A percentile compares a stretch with the other conserved stretches of the same genome.
phyloP scores from a whole-genome alignment of 1,140 invertebrate species.

The Bombus waltoni region DNA sequence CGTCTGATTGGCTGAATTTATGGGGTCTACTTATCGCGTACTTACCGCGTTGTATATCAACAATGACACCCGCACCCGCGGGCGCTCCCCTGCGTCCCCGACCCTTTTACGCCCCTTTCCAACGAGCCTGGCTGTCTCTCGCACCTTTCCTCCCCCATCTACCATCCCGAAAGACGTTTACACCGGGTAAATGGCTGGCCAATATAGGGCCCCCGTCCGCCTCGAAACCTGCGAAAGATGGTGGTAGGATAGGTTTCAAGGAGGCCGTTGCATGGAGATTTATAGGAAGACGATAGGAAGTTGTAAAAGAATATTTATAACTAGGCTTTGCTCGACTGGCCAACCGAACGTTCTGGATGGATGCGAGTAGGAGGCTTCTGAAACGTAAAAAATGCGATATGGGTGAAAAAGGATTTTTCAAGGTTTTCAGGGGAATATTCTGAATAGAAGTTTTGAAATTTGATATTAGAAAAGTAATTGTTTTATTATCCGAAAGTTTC shows the following conservation, averaged over 20 bases:
- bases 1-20: constrained; percentile 82
- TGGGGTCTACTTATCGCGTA: constrained; percentile 82
- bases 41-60: constrained; percentile 83
- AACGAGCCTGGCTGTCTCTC: constrained; percentile 39
- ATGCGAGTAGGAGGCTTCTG: background rate
- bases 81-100: constrained; percentile 70
- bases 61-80: constrained; percentile 82
- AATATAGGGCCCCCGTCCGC: constrained; percentile 41
- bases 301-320: constrained; percentile 54
- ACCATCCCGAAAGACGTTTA: constrained; percentile 43
- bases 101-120: constrained; percentile 58
- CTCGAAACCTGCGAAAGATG: constrained; percentile 40
- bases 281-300: constrained; percentile 48
- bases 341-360: background rate
- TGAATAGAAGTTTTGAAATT: no score
- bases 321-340: background rate
- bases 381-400: background rate
- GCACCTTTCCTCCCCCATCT: constrained; percentile 22
- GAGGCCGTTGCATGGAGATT: constrained; percentile 36
- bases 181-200: constrained; percentile 58
- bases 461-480: no score
- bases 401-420: background rate
- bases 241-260: constrained; percentile 49
- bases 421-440: background rate
- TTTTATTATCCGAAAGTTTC: no score